Conservation (phyloP, 2,113 vertebrate genomes). For the Rhinopomastus cyanomelas region DNA sequence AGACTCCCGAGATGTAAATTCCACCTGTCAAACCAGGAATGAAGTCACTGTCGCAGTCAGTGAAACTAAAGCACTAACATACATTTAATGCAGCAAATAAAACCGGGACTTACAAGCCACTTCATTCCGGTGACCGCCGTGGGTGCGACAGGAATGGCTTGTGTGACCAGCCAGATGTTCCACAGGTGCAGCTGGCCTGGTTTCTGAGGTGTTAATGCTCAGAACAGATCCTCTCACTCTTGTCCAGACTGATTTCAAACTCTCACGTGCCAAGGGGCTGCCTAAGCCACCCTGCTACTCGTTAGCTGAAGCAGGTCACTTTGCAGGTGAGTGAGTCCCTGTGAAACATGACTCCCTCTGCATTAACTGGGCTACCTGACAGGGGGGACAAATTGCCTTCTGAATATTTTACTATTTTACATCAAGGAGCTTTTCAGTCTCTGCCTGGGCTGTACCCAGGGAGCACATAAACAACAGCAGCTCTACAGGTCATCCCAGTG, state of each 20-base stretch:
- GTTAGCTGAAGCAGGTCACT: background rate
- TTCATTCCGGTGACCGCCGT: background rate
- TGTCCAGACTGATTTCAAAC: too few species aligned
- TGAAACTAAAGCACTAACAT: background rate
- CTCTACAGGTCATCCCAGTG: background rate
- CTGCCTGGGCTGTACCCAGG: background rate
- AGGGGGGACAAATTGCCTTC: background rate
- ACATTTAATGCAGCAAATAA: accelerated
- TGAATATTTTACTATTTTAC: background rate
- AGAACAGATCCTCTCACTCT: too few species aligned
- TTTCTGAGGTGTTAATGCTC: too few species aligned
- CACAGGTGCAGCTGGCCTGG: too few species aligned
- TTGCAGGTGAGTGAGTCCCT: background rate
- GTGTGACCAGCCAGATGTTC: background rate
- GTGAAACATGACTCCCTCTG: background rate
- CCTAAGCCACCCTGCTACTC: background rate
- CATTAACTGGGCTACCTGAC: background rate
- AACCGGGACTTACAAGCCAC: background rate
- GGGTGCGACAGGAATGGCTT: background rate
- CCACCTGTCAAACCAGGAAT: background rate
- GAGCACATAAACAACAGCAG: background rate
- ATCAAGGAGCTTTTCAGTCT: background rate
- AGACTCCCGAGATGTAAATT: background rate
- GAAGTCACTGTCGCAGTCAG: background rate
- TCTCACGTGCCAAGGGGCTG: background rate